Base-by-base conservation (phyloP, 2,113 vertebrate species). In the Ceyx melanurus region DNA sequence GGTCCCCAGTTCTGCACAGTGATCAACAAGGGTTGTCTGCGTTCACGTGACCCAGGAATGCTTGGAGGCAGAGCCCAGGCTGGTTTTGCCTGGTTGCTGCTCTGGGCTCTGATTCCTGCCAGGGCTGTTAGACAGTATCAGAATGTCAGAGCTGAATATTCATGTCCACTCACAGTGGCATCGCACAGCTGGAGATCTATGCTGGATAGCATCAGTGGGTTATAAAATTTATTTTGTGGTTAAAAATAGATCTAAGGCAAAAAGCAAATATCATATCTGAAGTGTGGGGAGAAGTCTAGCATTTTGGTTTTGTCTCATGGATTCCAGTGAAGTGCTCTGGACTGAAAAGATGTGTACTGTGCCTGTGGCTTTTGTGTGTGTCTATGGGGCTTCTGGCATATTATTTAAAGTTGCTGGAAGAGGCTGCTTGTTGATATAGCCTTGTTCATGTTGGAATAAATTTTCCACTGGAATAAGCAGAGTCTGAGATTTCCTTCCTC, bases 131-230 rank as follows among this genome's bases (percentile, higher is more conserved):
- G 35, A 70, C 17, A 62, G 11, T 13, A 4, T 35, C 62, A 43
- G 40, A 29, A 53, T 18, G 13, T 51, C 73, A 14, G 40, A 43
- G 74, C 25, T 92, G 56, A 43, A 64, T 48, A 35, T 67, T 48
- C 29, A 20, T 26, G 5, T 8, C 29, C 0, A 1, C 40, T 42
- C 5, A 1, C 2, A 13, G 31, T 60, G 68, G 6, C 15, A 4
- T 21, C 65, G 25, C 61, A 43, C 46, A 67, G 5, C 50, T 57
- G 68, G 61, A 62, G 15, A 11, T n/a, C 48, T 60, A 1, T 6
- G 29, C 46, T 10, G 31, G 70, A 29, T 11, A 16, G 9, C 13
- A 51, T 16, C 60, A 15, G 9, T 8, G 60, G 26, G 21, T 35
- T 48, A 10, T 6, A 35, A 26, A 23, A 15, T 56, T 21, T 20